Conservation (phyloP, 2,797 vertebrate species). For the Cuniculus paca region DNA sequence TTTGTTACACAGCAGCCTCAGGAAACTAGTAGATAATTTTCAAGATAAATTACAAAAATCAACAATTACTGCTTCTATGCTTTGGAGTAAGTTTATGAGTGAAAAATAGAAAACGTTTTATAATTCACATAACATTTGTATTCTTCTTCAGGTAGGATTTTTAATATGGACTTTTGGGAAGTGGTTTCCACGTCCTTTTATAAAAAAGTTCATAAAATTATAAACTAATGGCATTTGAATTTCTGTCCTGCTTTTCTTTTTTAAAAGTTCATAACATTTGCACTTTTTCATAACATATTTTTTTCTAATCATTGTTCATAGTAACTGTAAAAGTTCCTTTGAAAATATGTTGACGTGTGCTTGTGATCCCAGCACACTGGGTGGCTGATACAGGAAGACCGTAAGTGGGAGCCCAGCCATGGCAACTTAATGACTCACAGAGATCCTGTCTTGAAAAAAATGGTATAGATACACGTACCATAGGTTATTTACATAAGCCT, state of each 20-base stretch:
- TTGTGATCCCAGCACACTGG: neutral
- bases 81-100: neutral
- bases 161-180: neutral
- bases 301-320: neutral
- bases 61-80: neutral
- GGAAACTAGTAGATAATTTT: neutral
- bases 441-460: neutral
- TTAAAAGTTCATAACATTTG: neutral
- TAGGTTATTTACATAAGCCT: neutral
- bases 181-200: slow-evolving; percentile 2
- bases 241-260: neutral
- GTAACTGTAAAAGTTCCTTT: neutral
- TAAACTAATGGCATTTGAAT: neutral
- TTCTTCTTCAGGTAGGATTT: neutral
- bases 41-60: slow-evolving; percentile 19
- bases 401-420: neutral
- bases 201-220: neutral
- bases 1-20: neutral
- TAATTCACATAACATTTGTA: neutral
- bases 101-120: neutral
- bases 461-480: neutral
- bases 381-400: neutral
- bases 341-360: neutral
- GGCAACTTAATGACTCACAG: neutral
- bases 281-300: neutral